phyloP scores from a whole-genome alignment of 2,113 vertebrate species.

The Glaucidium brasilianum region DNA sequence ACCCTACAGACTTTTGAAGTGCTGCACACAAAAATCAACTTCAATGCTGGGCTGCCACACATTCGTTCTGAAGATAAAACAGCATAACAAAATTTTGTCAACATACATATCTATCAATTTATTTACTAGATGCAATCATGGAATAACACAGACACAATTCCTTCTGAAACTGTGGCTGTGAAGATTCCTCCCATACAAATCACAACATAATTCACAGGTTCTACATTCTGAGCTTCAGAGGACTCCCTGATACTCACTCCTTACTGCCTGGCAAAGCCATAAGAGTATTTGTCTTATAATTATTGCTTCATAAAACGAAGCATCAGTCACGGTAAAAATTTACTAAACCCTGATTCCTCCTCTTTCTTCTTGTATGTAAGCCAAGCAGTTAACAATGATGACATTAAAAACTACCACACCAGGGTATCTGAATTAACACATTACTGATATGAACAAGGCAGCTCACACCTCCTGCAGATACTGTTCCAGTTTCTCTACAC shows the following conservation, averaged over 20 bases:
- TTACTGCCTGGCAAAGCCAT: neutral
- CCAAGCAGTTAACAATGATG: neutral
- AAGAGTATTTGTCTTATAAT: neutral
- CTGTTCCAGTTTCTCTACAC: neutral
- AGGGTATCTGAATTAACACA: neutral
- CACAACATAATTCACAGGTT: neutral
- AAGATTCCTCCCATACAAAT: neutral
- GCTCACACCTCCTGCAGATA: conserved; percentile 21
- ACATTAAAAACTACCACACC: neutral
- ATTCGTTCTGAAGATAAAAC: neutral
- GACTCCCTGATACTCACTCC: neutral
- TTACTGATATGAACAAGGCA: neutral
- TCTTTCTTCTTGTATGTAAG: neutral
- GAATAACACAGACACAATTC: neutral
- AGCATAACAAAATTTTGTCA: neutral
- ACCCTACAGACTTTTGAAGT: neutral
- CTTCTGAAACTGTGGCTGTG: neutral
- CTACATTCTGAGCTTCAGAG: neutral
- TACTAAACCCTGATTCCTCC: neutral
- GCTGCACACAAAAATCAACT: neutral
- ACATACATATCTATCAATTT: neutral
- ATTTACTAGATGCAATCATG: neutral
- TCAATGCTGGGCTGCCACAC: neutral
- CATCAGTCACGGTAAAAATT: neutral
- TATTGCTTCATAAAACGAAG: neutral